Evolutionary conservation across 2,888 invertebrate genomes (phyloP).

Genomic region (Chrysodeixis includens): DNA sequence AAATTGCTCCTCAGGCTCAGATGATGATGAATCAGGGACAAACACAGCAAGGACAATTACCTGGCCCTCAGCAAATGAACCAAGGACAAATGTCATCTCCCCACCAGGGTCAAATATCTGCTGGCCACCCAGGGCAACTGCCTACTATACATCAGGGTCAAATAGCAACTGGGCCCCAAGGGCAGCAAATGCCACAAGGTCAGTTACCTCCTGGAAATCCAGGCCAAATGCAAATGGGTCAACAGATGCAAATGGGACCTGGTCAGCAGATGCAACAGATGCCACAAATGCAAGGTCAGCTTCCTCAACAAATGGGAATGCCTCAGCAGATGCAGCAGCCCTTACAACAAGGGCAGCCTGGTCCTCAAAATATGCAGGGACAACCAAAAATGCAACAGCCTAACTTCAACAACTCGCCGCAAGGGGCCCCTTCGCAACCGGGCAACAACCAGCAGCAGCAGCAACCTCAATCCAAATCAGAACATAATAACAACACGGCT

Average conservation of each 20-base stretch:
- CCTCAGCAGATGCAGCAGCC: slow-evolving; percentile 61
- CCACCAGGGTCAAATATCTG: slow-evolving; percentile 52
- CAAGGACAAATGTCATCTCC: slow-evolving; percentile 53
- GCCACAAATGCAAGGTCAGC: slow-evolving; percentile 46
- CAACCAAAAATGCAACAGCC: slow-evolving; percentile 67
- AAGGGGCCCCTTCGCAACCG: slow-evolving; percentile 61
- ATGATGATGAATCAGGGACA: slow-evolving; percentile 68
- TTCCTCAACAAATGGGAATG: slow-evolving; percentile 61
- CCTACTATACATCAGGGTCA: slow-evolving; percentile 53
- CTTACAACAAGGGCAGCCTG: slow-evolving; percentile 59
- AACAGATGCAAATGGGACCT: slow-evolving; percentile 57
- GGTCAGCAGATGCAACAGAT: slow-evolving; percentile 48
- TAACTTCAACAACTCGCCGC: slow-evolving; percentile 64
- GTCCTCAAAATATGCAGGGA: slow-evolving; percentile 57
- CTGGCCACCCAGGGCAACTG: slow-evolving; percentile 58
- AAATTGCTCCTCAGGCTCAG: slow-evolving; percentile 65
- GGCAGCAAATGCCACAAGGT: slow-evolving; percentile 57
- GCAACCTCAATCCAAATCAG: slow-evolving; percentile 78
- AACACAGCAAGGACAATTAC: slow-evolving; percentile 62
- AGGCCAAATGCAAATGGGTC: slow-evolving; percentile 60
- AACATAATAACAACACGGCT: slow-evolving; percentile 90
- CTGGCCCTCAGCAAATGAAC: slow-evolving; percentile 50
- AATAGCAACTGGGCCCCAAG: slow-evolving; percentile 41
- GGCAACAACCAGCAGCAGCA: slow-evolving; percentile 65
- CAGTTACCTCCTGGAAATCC: slow-evolving; percentile 54